phyloP scores from a whole-genome alignment of 2,888 invertebrate species.

The Apomyelois bistriatella region DNA sequence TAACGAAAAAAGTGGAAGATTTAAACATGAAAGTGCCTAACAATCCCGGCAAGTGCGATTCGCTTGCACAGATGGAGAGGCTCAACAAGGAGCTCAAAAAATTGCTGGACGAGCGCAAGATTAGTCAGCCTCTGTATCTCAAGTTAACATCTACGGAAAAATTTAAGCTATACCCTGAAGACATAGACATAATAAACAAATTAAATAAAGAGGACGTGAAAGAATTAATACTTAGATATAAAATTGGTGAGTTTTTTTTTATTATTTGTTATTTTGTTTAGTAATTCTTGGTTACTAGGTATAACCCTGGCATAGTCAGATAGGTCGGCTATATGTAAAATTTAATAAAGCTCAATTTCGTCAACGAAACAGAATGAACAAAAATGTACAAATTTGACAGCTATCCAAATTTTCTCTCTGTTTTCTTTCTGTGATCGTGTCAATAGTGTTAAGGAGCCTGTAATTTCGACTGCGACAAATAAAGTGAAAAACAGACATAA shows the following conservation, averaged over 20 bases:
- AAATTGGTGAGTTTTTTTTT: constrained; percentile 50
- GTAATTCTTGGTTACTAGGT: not conserved
- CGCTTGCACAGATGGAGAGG: constrained; percentile 32
- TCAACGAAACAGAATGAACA: no score
- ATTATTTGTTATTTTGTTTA: not conserved
- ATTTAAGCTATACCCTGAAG: constrained; percentile 65
- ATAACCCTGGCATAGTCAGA: no score
- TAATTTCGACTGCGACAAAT: no score
- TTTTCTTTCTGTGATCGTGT: no score
- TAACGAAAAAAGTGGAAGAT: constrained; percentile 37
- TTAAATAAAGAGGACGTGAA: constrained; percentile 53
- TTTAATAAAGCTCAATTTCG: no score
- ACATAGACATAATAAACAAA: constrained; percentile 72
- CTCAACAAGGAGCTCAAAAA: constrained; percentile 49
- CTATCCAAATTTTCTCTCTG: no score
- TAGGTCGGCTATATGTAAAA: no score
- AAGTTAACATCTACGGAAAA: constrained; percentile 66
- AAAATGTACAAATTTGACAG: no score
- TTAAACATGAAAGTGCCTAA: constrained; percentile 38
- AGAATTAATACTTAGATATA: constrained; percentile 54
- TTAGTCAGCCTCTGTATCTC: constrained; percentile 56
- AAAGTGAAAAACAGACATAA: no score
- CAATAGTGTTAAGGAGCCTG: no score
- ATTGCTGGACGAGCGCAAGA: constrained; percentile 58
- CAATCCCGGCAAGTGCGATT: constrained; percentile 27